Evolutionary conservation across 2,113 vertebrate genomes (phyloP), one percentile per base, ranked within the genome.

Genomic region (Leucopsar rothschildi): DNA sequence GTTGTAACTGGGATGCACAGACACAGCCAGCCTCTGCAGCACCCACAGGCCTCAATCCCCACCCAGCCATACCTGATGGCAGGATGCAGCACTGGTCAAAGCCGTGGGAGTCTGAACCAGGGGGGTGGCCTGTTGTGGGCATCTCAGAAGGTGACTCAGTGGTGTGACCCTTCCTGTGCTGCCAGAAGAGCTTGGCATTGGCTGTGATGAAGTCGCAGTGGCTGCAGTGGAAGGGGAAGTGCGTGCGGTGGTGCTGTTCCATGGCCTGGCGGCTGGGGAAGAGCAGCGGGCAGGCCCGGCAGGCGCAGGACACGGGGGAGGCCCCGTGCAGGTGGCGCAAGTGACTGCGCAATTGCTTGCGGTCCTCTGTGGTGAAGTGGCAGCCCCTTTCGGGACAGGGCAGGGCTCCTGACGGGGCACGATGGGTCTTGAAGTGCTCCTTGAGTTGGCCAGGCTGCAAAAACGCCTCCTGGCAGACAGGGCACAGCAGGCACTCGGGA

Each of bases 191-290:
- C 94, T 98, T 98, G 72, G 97, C 77, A 33, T 97, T 98, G 87
- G 98, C 97, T 1, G 98, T 97, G 88, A 98, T 56, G 35, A 98
- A 99, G 91, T 96, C 68, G 8, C 99, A 99, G 28, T 33, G 96
- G 93, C 92, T 17, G 28, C 99, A 99, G 96, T 98, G 98, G 90
- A 99, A 99, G 20, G 98, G 98, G 86, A 98, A 96, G 90, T 99
- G 98, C 60, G 42, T 91, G 23, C 96, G 97, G 52, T 92, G 88
- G 79, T 99, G 98, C 66, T 90, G 96, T 69, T 98, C 98, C 98
- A 99, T 98, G 93, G 97, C 98, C 4, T 69, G 95, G 39, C 44
- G 96, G 79, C 95, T 98, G 64, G 93, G 94, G 84, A 99, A 99
- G 23, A 98, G 96, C 69, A 96, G 78, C 0, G 97, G 95, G 88